Conservation (phyloP, 1,140 invertebrate species). For the Hycleus cichorii region DNA sequence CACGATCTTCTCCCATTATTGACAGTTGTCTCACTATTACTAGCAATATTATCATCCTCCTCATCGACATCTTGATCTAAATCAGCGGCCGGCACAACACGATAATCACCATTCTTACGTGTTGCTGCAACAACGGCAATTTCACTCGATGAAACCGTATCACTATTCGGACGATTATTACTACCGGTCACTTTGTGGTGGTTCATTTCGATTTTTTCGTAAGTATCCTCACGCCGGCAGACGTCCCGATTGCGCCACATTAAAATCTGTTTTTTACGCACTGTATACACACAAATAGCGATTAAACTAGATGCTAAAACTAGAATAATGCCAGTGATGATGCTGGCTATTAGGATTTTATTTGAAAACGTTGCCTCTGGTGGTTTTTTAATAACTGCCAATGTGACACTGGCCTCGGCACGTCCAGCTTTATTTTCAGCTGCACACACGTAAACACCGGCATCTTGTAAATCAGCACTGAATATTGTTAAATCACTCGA, state of each 20-base stretch:
- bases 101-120: constrained; percentile 58
- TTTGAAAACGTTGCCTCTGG: constrained; percentile 45
- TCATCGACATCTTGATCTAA: constrained; percentile 44
- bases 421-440: constrained; percentile 72
- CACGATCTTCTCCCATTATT: constrained; percentile 19
- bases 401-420: constrained; percentile 60
- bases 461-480: constrained; percentile 59
- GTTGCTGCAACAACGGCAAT: constrained; percentile 39
- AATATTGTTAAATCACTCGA: constrained; percentile 64
- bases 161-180: constrained; percentile 19
- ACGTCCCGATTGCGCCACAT: constrained; percentile 33
- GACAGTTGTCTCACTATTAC: constrained; percentile 19
- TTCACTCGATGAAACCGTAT: constrained; percentile 17
- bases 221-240: constrained; percentile 52
- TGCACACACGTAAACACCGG: constrained; percentile 63
- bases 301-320: constrained; percentile 52
- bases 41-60: constrained; percentile 44
- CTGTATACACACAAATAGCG: constrained; percentile 51
- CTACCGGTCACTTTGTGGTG: constrained; percentile 44
- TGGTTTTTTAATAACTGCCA: constrained; percentile 53
- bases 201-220: constrained; percentile 69
- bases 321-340: constrained; percentile 50
- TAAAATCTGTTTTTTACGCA: constrained; percentile 40
- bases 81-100: constrained; percentile 59
- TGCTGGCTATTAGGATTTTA: constrained; percentile 48